Conservation (phyloP, 2,888 invertebrate species). For the Lasioglossum marginatum region DNA sequence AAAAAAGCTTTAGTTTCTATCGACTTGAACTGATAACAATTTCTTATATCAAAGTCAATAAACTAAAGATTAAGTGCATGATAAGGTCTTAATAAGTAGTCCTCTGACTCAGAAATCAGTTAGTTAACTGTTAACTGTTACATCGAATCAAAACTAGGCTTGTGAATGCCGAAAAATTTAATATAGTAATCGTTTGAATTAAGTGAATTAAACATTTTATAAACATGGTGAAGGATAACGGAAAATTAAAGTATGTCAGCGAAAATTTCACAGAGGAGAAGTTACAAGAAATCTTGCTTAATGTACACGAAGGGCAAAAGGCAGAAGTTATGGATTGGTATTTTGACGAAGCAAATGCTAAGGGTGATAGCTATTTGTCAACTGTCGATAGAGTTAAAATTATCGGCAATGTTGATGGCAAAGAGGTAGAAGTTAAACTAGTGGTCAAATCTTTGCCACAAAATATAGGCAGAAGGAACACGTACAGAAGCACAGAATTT, state of each 20-base stretch:
- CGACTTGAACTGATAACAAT: background rate
- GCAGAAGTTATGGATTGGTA: constrained; percentile 83
- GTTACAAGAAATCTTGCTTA: constrained; percentile 83
- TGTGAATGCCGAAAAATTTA: background rate
- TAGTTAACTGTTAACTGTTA: background rate
- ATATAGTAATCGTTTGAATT: background rate
- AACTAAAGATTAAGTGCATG: background rate
- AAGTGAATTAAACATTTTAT: background rate
- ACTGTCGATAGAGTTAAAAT: constrained; percentile 87
- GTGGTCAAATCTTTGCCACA: constrained; percentile 89
- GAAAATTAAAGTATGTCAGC: constrained; percentile 70
- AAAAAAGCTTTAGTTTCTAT: background rate
- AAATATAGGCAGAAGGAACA: constrained; percentile 87
- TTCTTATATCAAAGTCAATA: background rate
- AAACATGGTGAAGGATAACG: constrained; percentile 40
- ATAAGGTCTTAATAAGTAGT: background rate
- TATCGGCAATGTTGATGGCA: constrained; percentile 83
- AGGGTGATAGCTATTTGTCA: constrained; percentile 90
- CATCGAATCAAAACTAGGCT: background rate
- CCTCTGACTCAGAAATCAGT: background rate
- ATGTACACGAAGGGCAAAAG: constrained; percentile 76
- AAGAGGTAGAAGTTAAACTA: constrained; percentile 85
- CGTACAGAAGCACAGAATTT: constrained; percentile 88
- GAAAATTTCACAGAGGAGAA: constrained; percentile 83
- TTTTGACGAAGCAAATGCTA: constrained; percentile 85